Percentiles rank a stretch among this genome's conserved stretches.
These are phyloP conservation scores for Acrobasis suavella DNA, from an alignment of 2,888 invertebrate species.

Conservation along the genomic window DNA sequence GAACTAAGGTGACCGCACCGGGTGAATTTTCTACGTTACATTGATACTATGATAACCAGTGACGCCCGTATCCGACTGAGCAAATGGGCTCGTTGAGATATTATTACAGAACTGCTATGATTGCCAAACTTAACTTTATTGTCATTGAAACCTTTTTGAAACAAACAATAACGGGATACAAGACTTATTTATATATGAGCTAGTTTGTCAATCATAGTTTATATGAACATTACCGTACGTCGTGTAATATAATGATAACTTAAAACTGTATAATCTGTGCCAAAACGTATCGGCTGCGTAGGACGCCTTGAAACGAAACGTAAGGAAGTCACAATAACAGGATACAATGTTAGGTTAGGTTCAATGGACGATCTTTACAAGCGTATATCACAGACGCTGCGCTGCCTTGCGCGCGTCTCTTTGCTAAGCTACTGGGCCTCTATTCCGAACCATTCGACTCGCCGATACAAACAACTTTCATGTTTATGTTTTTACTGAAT, in stretches of 20 bases:
- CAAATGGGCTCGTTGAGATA: conserved; percentile 11
- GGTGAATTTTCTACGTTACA: too few species aligned
- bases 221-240: conserved; percentile 12
- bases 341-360: conserved; percentile 54
- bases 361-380: conserved; percentile 77
- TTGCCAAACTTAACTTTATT: conserved; percentile 22
- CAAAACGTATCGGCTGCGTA: conserved; percentile 15
- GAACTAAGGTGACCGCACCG: too few species aligned
- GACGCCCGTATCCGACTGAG: conserved; percentile 19
- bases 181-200: conserved; percentile 11
- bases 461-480: neutral
- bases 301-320: conserved; percentile 28
- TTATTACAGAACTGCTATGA: conserved; percentile 9
- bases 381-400: conserved; percentile 77
- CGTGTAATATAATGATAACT: conserved; percentile 5
- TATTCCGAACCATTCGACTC: conserved; percentile 38
- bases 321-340: conserved; percentile 42
- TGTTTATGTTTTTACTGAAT: too few species aligned
- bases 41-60: neutral
- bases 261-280: conserved; percentile 17
- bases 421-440: conserved; percentile 57
- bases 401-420: conserved; percentile 58
- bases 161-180: conserved; percentile 9
- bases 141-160: conserved; percentile 17
- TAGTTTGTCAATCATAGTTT: conserved; percentile 22